A percentile compares a stretch with the other conserved stretches of the same genome.
Conservation (phyloP, 1,140 invertebrate species). For the Liolophura sinensis region DNA sequence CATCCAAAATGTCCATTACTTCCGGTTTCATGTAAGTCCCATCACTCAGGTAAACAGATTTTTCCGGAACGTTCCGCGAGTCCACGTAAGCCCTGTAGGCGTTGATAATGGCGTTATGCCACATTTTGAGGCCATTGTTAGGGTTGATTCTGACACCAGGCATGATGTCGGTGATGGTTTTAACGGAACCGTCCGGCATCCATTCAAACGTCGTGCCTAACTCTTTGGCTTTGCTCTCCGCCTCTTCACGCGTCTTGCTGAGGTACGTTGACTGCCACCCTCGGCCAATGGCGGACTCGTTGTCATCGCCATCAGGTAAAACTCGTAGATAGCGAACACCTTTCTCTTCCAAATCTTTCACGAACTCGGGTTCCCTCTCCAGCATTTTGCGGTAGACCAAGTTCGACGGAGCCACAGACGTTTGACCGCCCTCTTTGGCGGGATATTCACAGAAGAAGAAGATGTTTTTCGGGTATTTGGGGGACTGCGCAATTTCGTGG, state of each 20-base stretch:
- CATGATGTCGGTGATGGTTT: slow-evolving; percentile 33
- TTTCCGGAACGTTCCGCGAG: slow-evolving; percentile 34
- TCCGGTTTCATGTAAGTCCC: slow-evolving; percentile 26
- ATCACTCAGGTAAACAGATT: slow-evolving; percentile 31
- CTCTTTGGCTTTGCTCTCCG: slow-evolving; percentile 29
- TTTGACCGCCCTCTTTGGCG: slow-evolving; percentile 38
- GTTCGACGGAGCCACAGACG: slow-evolving; percentile 38
- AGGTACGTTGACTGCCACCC: slow-evolving; percentile 45
- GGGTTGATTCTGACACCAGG: slow-evolving; percentile 33
- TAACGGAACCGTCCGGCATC: slow-evolving; percentile 39
- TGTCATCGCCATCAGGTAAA: slow-evolving; percentile 34
- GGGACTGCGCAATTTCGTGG: slow-evolving; percentile 51
- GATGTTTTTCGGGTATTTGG: slow-evolving; percentile 35
- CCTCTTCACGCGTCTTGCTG: slow-evolving; percentile 29
- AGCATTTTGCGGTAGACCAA: slow-evolving; percentile 35
- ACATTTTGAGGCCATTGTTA: slow-evolving; percentile 38
- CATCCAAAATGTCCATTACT: slow-evolving; percentile 29
- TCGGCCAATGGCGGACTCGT: slow-evolving; percentile 32
- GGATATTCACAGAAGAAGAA: slow-evolving; percentile 44
- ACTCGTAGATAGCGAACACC: slow-evolving; percentile 37
- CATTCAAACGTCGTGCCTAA: slow-evolving; percentile 38
- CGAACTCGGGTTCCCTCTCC: slow-evolving; percentile 27
- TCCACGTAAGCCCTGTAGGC: slow-evolving; percentile 44
- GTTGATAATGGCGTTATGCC: slow-evolving; percentile 51
- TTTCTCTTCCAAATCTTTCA: slow-evolving; percentile 29